These are phyloP conservation scores for Tetragonula clypearis DNA, from an alignment of 1,140 invertebrate species.

Conservation along the genomic window DNA sequence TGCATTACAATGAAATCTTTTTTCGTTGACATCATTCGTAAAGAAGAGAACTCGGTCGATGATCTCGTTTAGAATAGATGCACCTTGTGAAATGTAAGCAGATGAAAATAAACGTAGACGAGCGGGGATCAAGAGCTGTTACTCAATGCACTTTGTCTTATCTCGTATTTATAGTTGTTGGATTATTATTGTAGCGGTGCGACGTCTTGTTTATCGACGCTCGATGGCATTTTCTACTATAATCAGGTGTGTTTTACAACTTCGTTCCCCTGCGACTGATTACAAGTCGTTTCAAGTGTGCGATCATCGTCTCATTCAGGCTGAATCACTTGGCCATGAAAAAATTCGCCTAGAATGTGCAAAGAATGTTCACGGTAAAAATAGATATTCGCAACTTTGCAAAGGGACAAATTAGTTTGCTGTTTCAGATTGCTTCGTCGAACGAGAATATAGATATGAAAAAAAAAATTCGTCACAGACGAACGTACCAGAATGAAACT, in stretches of 20 bases:
- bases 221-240: neutral
- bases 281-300: neutral
- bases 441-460: neutral
- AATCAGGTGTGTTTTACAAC: neutral
- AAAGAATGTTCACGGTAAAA: neutral
- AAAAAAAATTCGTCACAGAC: neutral
- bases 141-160: neutral
- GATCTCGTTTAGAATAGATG: slow-evolving; percentile 60
- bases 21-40: slow-evolving; percentile 49
- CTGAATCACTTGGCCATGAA: neutral
- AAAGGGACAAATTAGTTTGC: neutral
- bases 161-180: slow-evolving; percentile 15
- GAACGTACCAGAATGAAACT: neutral
- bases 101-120: slow-evolving; percentile 33
- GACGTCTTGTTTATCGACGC: neutral
- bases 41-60: slow-evolving; percentile 59
- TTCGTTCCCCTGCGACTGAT: neutral
- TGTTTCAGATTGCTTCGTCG: neutral
- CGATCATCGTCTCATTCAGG: neutral
- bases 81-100: slow-evolving; percentile 44
- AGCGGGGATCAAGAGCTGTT: slow-evolving; percentile 7
- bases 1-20: neutral
- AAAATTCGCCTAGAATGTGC: neutral
- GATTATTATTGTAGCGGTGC: neutral
- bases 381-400: neutral